Evolutionary conservation across 2,888 invertebrate species (phyloP), one percentile per base, ranked within the genome.

Genomic region (Metopia argyrocephala): DNA sequence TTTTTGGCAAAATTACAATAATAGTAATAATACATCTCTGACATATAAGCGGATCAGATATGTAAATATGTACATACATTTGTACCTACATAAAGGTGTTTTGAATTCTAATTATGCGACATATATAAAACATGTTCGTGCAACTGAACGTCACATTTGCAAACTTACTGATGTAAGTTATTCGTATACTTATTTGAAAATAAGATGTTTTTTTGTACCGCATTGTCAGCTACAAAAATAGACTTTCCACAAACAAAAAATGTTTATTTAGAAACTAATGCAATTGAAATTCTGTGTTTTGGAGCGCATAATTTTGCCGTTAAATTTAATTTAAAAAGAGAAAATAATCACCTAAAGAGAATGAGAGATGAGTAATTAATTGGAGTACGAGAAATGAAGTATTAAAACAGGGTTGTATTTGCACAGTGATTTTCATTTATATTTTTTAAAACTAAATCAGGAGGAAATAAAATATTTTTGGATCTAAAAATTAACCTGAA

Each of bases 251-350:
- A 25, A 38, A 25, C 3, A 62, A 31, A n/a, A 48, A 45, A 46
- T 5, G 20, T 21, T 45, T 25, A 0, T 27, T n/a, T 38, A 12
- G 38, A 38, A 38, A 62, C 9, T 12, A n/a, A 38, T 65, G n/a
- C 20, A 64, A 64, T 27, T 64, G 20, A n/a, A n/a, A n/a, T n/a
- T 28, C 50, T 38, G 28, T 52, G 18, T 54, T 23, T 66, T 38
- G 4, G n/a, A 21, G 9, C 4, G 12, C 23, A 18, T 45, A 21
- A 57, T 54, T 65, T 3, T 73, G 65, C 65, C 74, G 74, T 74
- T 66, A 59, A 15, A 56, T 74, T 74, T 5, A 66, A 74, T 74
- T 74, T 50, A 20, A 25, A 50, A 31, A 23, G 15, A 65, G 28
- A 21, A 64, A 50, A 48, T 31, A 31, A 46, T 64, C 64, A 3